Percentiles rank a stretch among this genome's conserved stretches.
Evolutionary conservation across 2,113 vertebrate species (phyloP).

Genomic region (Rallus limicola): DNA sequence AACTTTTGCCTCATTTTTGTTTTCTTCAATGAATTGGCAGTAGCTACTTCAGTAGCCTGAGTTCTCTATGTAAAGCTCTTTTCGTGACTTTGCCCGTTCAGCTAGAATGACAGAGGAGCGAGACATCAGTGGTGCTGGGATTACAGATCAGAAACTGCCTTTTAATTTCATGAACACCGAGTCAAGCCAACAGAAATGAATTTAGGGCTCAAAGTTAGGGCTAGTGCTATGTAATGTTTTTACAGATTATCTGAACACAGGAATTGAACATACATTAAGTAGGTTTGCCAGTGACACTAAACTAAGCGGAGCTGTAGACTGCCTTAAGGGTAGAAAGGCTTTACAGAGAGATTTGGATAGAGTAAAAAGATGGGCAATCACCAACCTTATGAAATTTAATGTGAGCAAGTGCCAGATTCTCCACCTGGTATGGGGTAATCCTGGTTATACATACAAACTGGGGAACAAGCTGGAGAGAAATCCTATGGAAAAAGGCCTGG

Average conservation of each 20-base stretch:
- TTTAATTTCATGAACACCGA: not conserved
- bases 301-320: not conserved
- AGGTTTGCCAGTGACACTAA: not conserved
- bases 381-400: not conserved
- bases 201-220: not conserved
- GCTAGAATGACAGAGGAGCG: not conserved
- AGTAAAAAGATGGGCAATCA: not conserved
- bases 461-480: not conserved
- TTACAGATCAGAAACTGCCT: not conserved
- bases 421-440: not conserved
- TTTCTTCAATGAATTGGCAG: not conserved
- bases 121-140: not conserved
- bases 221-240: not conserved
- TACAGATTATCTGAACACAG: not conserved
- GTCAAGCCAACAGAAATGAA: not conserved
- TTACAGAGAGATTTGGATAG: not conserved
- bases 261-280: not conserved
- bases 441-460: not conserved
- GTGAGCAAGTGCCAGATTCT: not conserved
- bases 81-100: not conserved
- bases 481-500: not conserved
- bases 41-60: not conserved
- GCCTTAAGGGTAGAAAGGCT: not conserved
- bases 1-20: not conserved
- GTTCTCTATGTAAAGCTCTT: not conserved